These are phyloP conservation scores for Crotalus viridis DNA, from an alignment of 2,113 vertebrate genomes.

Conservation along the genomic window DNA sequence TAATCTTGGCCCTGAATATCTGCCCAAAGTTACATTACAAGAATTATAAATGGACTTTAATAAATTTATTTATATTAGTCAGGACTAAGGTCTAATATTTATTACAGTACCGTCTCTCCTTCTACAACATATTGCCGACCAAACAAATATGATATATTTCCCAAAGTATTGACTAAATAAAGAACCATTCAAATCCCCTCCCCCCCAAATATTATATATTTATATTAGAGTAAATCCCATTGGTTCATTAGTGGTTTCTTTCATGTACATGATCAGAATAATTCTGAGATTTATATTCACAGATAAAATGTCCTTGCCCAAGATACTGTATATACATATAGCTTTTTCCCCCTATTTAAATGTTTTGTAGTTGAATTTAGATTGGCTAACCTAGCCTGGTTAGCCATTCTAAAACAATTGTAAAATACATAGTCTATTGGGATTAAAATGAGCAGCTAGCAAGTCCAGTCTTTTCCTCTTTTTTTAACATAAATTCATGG, in stretches of 20 bases:
- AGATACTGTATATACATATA: accelerated
- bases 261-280: neutral
- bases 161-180: neutral
- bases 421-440: neutral
- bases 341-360: neutral
- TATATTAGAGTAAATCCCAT: neutral
- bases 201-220: neutral
- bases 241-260: neutral
- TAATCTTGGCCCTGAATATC: neutral
- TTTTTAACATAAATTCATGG: no score
- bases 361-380: neutral
- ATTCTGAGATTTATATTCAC: neutral
- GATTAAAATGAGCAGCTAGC: neutral
- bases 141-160: neutral
- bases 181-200: neutral
- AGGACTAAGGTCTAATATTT: constrained; percentile 1
- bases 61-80: neutral
- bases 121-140: neutral
- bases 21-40: neutral
- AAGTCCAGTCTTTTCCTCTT: neutral
- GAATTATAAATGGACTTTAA: neutral
- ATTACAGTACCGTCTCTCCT: neutral
- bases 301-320: neutral
- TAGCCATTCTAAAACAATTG: neutral
- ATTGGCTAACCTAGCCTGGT: neutral